These are phyloP conservation scores for Danio choprae DNA, from an alignment of 2,797 vertebrate species.

Conservation along the genomic window DNA sequence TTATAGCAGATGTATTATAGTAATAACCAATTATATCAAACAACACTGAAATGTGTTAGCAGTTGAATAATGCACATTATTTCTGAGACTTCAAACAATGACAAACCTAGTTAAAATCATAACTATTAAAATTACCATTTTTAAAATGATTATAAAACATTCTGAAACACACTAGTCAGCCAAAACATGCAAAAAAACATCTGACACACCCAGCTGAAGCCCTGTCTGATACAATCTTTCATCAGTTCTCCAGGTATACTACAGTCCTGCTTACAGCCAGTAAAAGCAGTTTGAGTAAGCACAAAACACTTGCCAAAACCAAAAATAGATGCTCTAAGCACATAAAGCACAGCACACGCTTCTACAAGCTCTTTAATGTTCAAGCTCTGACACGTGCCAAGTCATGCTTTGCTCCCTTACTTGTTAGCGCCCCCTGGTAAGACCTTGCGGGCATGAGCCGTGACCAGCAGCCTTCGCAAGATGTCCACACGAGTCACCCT, in stretches of 20 bases:
- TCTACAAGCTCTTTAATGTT: not conserved
- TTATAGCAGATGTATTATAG: too few relatives aligned
- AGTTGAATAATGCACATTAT: too few relatives aligned
- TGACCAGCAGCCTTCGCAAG: constrained; percentile 87
- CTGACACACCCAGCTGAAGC: not conserved
- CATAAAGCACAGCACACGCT: not conserved
- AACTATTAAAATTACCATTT: too few relatives aligned
- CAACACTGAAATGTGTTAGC: too few relatives aligned
- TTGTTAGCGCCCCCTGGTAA: constrained; percentile 89
- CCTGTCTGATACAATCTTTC: constrained; percentile 22
- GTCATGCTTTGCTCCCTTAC: constrained; percentile 70
- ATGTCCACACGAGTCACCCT: constrained; percentile 84
- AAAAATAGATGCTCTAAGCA: constrained; percentile 28
- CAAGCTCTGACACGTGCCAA: not conserved
- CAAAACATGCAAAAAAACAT: constrained; percentile 7
- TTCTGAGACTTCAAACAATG: too few relatives aligned
- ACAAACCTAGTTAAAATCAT: too few relatives aligned
- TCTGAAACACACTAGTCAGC: not conserved
- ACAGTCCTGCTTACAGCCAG: constrained; percentile 10
- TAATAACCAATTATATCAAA: too few relatives aligned
- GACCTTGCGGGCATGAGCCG: constrained; percentile 86
- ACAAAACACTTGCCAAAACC: constrained; percentile 19
- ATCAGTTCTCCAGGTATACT: constrained; percentile 1
- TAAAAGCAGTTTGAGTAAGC: constrained; percentile 17
- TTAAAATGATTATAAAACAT: not conserved